Base-by-base conservation (phyloP, 2,888 invertebrate genomes). In the Hirtodrosophila trivittata region DNA sequence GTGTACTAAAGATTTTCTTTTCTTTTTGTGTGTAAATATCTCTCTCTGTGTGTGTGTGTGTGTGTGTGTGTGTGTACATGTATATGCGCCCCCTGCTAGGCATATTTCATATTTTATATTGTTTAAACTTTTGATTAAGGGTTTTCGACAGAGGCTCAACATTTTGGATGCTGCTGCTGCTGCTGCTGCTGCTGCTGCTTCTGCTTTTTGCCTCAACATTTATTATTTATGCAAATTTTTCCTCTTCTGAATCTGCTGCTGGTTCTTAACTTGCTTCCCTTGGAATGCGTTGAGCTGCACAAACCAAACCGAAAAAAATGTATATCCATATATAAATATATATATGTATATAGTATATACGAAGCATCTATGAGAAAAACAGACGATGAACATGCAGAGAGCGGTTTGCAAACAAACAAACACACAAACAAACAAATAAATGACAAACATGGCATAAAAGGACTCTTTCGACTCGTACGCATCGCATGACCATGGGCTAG, bases 91-190 rank as follows among this genome's bases (percentile, higher is more conserved):
- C 39, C 55, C 47, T 47, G 64, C 37, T 18, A 56, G 75, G 41
- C 52, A 59, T 70, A 82, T 66, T 84, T 84, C 77, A 81, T 81
- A 80, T 83, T 80, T 76, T 73, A 77, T 76, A 76, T 77, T 78
- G 74, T 80, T 78, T 84, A 81, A 84, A 80, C 82, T 81, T 78
- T 84, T 78, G 78, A 78, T 78, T 78, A 84, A 77, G 82, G 82
- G 71, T 64, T 74, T 76, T 81, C 52, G 62, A 63, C 77, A 56
- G 55, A 35, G 58, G 50, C 58, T 62, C 47, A 51, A 39, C 55
- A 33, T 54, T 60, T 51, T 43, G 47, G 43, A 41, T 52, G 33
- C 26, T 9, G 6, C 30, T 46, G 9, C 9, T n/a, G 5, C 9
- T n/a, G 9, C 28, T 16, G 26, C 26, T 37, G 37, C 47, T 45